Evolutionary conservation across 2,797 vertebrate species (phyloP).

Genomic region (Hephaestus fuliginosus): DNA sequence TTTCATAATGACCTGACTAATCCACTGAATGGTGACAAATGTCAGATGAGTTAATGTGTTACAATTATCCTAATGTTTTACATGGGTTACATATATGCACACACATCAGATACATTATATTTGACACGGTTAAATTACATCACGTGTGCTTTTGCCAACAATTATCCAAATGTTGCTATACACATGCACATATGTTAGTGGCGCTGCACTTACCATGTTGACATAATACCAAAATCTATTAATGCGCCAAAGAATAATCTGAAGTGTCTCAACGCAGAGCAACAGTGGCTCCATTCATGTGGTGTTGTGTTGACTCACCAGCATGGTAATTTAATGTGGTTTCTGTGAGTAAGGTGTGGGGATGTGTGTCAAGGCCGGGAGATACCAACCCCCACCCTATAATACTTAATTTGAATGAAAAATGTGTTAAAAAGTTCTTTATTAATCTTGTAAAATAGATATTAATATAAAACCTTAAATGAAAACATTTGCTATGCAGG

Average conservation of each 20-base stretch:
- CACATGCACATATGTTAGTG: not conserved
- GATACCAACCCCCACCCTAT: not conserved
- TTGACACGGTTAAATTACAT: slow-evolving; percentile 32
- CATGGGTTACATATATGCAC: slow-evolving; percentile 17
- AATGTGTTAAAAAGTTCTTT: not conserved
- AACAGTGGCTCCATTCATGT: not conserved
- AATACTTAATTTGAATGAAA: slow-evolving; percentile 24
- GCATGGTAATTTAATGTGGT: slow-evolving; percentile 18
- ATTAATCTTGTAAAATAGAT: slow-evolving; percentile 21
- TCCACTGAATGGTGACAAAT: slow-evolving; percentile 66
- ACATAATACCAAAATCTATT: slow-evolving; percentile 18
- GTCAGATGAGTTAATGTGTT: slow-evolving; percentile 51
- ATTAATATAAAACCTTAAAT: slow-evolving; percentile 1
- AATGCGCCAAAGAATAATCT: slow-evolving; percentile 40
- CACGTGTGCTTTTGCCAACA: slow-evolving; percentile 33
- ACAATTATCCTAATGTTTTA: slow-evolving; percentile 50
- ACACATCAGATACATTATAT: slow-evolving; percentile 34
- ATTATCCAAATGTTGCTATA: slow-evolving; percentile 32
- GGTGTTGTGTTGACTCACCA: slow-evolving; percentile 25
- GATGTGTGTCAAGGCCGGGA: not conserved
- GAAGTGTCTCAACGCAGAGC: not conserved
- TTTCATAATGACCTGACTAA: slow-evolving; percentile 64
- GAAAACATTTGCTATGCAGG: not conserved
- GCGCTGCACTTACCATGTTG: slow-evolving; percentile 11
- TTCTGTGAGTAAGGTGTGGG: not conserved